Evolutionary conservation across 2,888 invertebrate genomes (phyloP).

Genomic region (Candidula unifasciata): DNA sequence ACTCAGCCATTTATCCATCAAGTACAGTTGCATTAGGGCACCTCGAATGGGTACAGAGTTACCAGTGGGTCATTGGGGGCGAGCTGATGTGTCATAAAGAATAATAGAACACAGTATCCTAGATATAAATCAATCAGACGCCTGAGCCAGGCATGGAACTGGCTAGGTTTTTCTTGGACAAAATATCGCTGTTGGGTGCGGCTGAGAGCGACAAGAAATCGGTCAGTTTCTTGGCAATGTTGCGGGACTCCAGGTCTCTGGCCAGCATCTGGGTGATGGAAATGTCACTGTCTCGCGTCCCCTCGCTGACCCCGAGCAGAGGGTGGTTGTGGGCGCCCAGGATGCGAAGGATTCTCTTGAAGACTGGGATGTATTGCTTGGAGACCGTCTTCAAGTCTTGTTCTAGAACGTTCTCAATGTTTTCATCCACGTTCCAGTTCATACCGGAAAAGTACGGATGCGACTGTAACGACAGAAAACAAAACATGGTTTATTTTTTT

Average conservation of each 20-base stretch:
- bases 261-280: not conserved
- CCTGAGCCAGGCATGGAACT: no score
- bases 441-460: constrained; percentile 37
- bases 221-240: not conserved
- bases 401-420: constrained; percentile 17
- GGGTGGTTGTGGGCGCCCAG: not conserved
- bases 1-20: no score
- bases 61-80: no score
- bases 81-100: no score
- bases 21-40: no score
- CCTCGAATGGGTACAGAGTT: no score
- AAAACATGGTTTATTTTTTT: no score
- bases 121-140: no score
- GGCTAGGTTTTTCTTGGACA: no score
- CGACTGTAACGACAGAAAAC: constrained; percentile 12
- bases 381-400: not conserved
- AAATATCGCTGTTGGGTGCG: no score
- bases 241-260: not conserved
- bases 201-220: not conserved
- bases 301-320: not conserved
- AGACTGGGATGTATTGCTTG: not conserved
- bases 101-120: no score
- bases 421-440: constrained; percentile 23
- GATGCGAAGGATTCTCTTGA: not conserved
- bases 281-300: not conserved